Base-by-base conservation (phyloP, 2,888 invertebrate genomes). In the Catocala fraxini region DNA sequence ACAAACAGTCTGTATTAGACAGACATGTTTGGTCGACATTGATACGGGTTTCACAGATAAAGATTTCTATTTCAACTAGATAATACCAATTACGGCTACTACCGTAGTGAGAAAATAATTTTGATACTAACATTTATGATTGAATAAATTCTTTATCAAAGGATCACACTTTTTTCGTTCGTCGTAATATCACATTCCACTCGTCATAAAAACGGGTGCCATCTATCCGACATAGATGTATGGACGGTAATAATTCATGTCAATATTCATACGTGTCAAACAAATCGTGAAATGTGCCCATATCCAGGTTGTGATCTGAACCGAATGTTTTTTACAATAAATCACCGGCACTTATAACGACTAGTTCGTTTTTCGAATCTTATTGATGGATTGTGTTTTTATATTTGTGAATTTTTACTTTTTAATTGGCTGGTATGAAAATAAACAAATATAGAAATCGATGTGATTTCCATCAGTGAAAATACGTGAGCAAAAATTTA, bases 241-340 rank as follows among this genome's bases (percentile, higher is more conserved):
- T 83, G 85, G 80, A 59, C 51, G 73, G 81, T 78, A 84, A 89
- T 90, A 89, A 85, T 82, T 90, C 85, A 89, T 78, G 85, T 84
- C 86, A 79, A 84, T 86, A 87, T 89, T 87, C 85, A 87, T 88
- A 81, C 82, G 78, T 81, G 85, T 89, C 89, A 87, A 85, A 87
- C 87, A 86, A 88, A 89, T 88, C 87, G 87, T 88, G 83, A 88
- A 88, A 86, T 81, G 83, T 83, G 76, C 58, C 34, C 53, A 57
- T 56, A 65, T 64, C 59, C 61, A 72, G 67, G 67, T 66, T 74
- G 57, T 56, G 48, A 53, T 53, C 48, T 12, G 47, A 59, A 49
- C 33, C 42, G 56, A 54, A 62, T 74, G 42, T 63, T 61, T 53
- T 71, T 59, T 51, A 68, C 68, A 66, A 60, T 63, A 67, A 62